Evolutionary conservation across 2,888 invertebrate species (phyloP), one percentile per base, ranked within the genome.

Genomic region (Ochropleura plecta): DNA sequence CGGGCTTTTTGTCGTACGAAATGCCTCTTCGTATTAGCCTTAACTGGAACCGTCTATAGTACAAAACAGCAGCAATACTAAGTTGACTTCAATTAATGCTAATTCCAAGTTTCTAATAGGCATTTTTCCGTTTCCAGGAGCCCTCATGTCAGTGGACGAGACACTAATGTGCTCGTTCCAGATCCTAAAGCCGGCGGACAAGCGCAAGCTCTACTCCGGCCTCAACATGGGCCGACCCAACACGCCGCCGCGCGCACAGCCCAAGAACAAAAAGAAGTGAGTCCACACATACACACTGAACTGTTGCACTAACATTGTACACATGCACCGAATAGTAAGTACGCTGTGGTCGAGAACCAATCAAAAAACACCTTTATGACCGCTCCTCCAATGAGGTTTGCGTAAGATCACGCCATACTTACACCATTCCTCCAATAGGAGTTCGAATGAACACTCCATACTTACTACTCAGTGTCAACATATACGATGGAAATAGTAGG

Each of bases 111-210:
- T 7, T 62, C 0, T 62, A 49, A 76, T 5, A 7, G n/a, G 4
- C 0, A 0, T 0, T 60, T 62, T 48, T 74, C 20, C 12, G 66
- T 74, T 88, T 90, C 14, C 94, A 97, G 97, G 98, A 91, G 99
- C 99, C 86, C 98, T 99, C 98, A 99, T 99, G 99, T 99, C 99
- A 51, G 99, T 99, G 83, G 99, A 99, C 97, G 99, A 99, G 96
- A 99, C 99, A 86, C 97, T 99, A 88, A 99, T 99, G 99, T 99
- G 99, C 97, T 99, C 99, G 96, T 99, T 99, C 97, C 98, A 98
- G 96, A 99, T 99, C 93, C 97, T 99, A 93, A 98, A 98, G 97
- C 99, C 99, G 92, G 99, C 99, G 80, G 99, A 99, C 97, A 99
- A 99, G 96, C 98, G 99, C 97, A 99, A 99, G 97, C 99, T 99